Evolutionary conservation across 2,888 invertebrate genomes (phyloP), one percentile per base, ranked within the genome.

Genomic region (Lepetodrilus schrolli): DNA sequence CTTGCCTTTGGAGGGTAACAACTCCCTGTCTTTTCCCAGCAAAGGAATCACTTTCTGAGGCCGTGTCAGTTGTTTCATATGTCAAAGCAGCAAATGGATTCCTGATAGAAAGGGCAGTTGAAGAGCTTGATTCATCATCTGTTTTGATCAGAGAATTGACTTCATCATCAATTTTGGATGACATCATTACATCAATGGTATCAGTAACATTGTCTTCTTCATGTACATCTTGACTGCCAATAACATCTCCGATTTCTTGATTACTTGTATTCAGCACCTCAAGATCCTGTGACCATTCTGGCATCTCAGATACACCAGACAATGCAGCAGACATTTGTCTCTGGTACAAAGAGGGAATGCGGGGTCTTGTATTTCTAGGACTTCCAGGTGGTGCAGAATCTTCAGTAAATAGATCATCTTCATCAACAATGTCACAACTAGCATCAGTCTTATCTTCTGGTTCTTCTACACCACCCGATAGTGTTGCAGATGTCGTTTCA

Each of bases 401-500:
- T 17, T 50, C 70, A 36, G 17, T 23, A 66, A 72, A 72, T 8
- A 72, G 21, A 3, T 72, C 48, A 21, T 72, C 72, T 21, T 70
- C 37, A 26, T 49, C 48, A 48, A 21, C 72, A 43, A 43, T 17
- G 20, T 38, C 72, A 37, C 38, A 26, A 13, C 21, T 10, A 21
- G 47, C 66, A 21, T 72, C 72, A 13, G 36, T 10, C 20, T 58
- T 38, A 65, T 66, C 65, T 2, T 72, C 72, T 10, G 26, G 30
- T 5, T 65, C 38, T 34, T 72, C 73, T 26, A 26, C 37, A 5
- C 65, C 72, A 20, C 77, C 69, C 4, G 79, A 79, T 37, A 77
- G 65, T 20, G 49, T 48, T 10, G 77, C 77, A 7, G 79, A 77
- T 75, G 77, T 73, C 51, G 77, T 75, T 51, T 75, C 72, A 50